A percentile compares a stretch with the other conserved stretches of the same genome.
Conservation (phyloP, 2,888 invertebrate species). For the Electrophaes corylata region DNA sequence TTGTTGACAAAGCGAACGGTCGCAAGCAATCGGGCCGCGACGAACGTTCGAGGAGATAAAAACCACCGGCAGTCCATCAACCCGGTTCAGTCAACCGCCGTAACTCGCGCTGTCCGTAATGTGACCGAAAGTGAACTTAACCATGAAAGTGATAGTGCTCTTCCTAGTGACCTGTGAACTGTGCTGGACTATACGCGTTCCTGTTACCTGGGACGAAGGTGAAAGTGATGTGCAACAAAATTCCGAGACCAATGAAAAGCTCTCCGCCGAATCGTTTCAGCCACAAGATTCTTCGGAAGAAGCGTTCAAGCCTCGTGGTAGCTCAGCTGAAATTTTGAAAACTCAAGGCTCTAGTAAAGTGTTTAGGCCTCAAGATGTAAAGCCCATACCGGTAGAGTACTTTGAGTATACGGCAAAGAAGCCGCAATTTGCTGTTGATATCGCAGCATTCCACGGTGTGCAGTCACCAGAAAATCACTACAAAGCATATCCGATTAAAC, state of each 20-base stretch:
- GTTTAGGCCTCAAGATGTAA: conserved; percentile 30
- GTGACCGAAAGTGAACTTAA: conserved; percentile 62
- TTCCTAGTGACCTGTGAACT: conserved; percentile 64
- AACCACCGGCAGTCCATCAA: conserved; percentile 63
- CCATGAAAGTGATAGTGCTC: conserved; percentile 48
- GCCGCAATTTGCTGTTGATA: conserved; percentile 70
- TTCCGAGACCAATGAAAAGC: conserved; percentile 45
- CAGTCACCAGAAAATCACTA: conserved; percentile 65
- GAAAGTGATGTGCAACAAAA: conserved; percentile 64
- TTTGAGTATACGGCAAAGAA: conserved; percentile 73
- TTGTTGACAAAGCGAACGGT: conserved; percentile 67
- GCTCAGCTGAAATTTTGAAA: background rate
- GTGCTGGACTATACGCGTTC: conserved; percentile 70
- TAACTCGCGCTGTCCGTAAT: conserved; percentile 69
- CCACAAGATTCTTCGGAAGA: conserved; percentile 5
- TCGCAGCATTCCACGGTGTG: conserved; percentile 72
- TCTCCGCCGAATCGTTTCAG: conserved; percentile 47
- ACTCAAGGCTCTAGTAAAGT: background rate
- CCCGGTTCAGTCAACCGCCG: conserved; percentile 75
- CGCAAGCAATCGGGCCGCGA: conserved; percentile 73
- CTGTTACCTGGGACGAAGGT: conserved; percentile 63
- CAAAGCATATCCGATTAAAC: conserved; percentile 63
- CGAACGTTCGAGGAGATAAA: conserved; percentile 81
- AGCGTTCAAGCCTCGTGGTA: background rate
- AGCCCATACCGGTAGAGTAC: conserved; percentile 62